Evolutionary conservation across 92 coral and sea anemone species (phyloP).

Genomic region (Heliopora coerulea): DNA sequence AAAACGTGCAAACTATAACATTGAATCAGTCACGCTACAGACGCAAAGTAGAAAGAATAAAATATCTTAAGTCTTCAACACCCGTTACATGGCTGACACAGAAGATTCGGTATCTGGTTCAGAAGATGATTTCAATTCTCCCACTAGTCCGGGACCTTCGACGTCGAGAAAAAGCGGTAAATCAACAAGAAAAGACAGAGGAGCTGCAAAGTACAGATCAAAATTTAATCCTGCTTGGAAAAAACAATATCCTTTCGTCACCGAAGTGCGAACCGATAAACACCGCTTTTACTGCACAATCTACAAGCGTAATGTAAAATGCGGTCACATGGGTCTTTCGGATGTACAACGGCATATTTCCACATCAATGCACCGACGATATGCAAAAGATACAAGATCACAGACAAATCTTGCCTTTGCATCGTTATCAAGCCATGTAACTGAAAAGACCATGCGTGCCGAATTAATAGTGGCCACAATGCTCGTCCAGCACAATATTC

Average conservation of each 20-base stretch:
- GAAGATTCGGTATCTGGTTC: too few species aligned
- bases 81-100: too few species aligned
- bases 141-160: conserved; percentile 24
- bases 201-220: conserved; percentile 28
- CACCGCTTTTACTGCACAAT: conserved; percentile 15
- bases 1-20: too few species aligned
- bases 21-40: too few species aligned
- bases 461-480: conserved; percentile 43
- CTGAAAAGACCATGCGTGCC: conserved; percentile 43
- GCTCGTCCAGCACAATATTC: conserved; percentile 44
- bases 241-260: conserved; percentile 19
- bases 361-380: conserved; percentile 11
- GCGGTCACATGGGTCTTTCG: conserved; percentile 33
- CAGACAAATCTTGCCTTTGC: conserved; percentile 30
- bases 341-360: conserved; percentile 27
- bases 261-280: background rate
- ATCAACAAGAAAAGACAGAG: background rate
- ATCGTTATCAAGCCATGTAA: conserved; percentile 31
- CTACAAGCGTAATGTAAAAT: conserved; percentile 19
- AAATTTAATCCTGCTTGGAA: conserved; percentile 18
- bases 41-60: too few species aligned
- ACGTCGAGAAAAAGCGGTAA: background rate
- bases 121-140: too few species aligned
- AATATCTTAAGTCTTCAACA: too few species aligned
- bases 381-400: conserved; percentile 21